phyloP scores from a whole-genome alignment of 2,797 vertebrate genomes.

The Myoxocephalus aenaeus region DNA sequence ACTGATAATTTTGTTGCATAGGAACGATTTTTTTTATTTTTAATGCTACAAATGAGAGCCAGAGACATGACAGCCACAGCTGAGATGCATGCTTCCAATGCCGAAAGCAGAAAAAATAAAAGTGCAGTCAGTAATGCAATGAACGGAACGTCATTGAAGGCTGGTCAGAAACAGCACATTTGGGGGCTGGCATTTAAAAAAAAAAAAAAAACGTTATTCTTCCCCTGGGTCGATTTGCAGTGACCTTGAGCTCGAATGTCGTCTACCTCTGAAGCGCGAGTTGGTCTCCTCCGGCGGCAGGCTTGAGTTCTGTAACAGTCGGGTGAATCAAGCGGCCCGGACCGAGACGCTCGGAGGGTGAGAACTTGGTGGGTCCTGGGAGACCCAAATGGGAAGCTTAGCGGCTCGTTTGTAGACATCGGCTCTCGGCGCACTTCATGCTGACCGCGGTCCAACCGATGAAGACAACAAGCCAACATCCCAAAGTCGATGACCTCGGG shows the following conservation, averaged over 20 bases:
- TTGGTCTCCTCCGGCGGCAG: neutral
- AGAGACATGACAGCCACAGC: constrained; percentile 12
- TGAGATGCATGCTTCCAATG: constrained; percentile 3
- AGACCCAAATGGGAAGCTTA: constrained; percentile 34
- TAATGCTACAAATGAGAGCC: constrained; percentile 43
- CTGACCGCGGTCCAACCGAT: constrained; percentile 16
- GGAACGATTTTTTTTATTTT: neutral
- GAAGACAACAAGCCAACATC: constrained; percentile 26
- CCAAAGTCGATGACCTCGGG: constrained; percentile 53
- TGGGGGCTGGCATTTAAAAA: neutral
- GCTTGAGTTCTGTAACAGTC: constrained; percentile 11
- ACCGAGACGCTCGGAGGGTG: neutral
- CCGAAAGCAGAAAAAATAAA: constrained; percentile 13
- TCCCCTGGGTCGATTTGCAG: neutral
- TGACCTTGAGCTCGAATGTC: constrained; percentile 17
- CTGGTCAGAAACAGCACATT: neutral
- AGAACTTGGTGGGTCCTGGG: constrained; percentile 1
- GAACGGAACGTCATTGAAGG: neutral
- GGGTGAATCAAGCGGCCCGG: constrained; percentile 3
- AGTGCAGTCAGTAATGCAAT: neutral
- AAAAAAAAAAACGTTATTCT: neutral
- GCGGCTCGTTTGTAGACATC: constrained; percentile 31
- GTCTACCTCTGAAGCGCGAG: neutral
- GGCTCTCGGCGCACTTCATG: constrained; percentile 43
- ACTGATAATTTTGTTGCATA: neutral